Conservation (phyloP, 2,113 vertebrate genomes). For the Solenodon paradoxus region DNA sequence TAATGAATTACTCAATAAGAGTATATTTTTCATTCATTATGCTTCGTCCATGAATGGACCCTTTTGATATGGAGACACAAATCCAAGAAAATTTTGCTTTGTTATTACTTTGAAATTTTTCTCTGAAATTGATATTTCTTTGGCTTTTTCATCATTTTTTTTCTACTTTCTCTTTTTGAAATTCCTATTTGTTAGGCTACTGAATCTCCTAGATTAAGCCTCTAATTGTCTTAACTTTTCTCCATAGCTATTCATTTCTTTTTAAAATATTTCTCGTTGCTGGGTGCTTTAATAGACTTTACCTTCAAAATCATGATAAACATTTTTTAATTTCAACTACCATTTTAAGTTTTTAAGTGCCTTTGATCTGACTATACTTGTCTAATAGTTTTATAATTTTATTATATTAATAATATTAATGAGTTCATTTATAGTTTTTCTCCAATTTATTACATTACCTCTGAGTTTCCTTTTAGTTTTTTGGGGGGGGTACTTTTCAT, state of each 20-base stretch:
- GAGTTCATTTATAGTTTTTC: not conserved
- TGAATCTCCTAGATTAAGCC: not conserved
- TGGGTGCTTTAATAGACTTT: not conserved
- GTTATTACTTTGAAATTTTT: constrained; percentile 8
- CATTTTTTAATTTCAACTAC: not conserved
- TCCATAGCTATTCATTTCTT: not conserved
- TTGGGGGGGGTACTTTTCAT: not conserved
- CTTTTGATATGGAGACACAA: not conserved
- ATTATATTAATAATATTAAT: not conserved
- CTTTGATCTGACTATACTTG: not conserved
- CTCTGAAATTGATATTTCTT: no score
- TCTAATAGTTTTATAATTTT: not conserved
- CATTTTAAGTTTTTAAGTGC: not conserved
- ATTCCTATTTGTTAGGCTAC: not conserved
- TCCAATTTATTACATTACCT: not conserved
- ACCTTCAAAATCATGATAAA: not conserved
- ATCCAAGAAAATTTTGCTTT: not conserved
- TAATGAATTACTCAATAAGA: not conserved
- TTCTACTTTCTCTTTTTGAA: not conserved
- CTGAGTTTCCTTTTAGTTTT: not conserved
- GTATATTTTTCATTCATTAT: not conserved
- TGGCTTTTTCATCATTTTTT: not conserved
- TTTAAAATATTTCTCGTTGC: not conserved
- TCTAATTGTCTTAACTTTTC: not conserved
- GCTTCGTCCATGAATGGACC: not conserved